Conservation (phyloP, 2,797 vertebrate genomes). For the Linurgus olivaceus region DNA sequence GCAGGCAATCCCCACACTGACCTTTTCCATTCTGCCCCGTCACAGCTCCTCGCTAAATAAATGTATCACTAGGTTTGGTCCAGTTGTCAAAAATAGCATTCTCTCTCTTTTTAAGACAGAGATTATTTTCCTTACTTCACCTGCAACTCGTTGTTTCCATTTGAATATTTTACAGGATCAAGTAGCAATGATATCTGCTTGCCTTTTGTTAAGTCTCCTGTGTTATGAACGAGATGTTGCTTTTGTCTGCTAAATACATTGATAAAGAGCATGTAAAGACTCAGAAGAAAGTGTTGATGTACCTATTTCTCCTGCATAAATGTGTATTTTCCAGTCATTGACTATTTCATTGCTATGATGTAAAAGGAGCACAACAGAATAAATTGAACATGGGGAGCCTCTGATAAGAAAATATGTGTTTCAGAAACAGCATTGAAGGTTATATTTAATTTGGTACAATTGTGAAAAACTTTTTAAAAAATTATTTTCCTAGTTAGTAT, state of each 20-base stretch:
- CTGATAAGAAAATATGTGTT: background rate
- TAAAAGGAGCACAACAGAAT: background rate
- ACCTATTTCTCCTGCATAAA: background rate
- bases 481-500: constrained; percentile 2
- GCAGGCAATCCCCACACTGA: background rate
- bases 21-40: background rate
- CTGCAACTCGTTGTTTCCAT: background rate
- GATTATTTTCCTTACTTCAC: background rate
- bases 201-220: background rate
- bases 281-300: background rate
- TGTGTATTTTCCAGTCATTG: background rate
- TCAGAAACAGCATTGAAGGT: background rate
- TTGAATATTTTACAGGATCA: background rate
- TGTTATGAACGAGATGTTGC: background rate
- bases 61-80: background rate
- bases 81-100: background rate
- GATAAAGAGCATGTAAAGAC: background rate
- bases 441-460: constrained; percentile 12
- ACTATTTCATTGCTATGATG: background rate
- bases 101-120: background rate
- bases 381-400: background rate
- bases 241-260: background rate
- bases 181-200: background rate
- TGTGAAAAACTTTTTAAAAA: background rate
- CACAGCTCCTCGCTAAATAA: background rate